These are phyloP conservation scores for Metopia argyrocephala DNA, from an alignment of 2,888 invertebrate species.

Conservation along the genomic window DNA sequence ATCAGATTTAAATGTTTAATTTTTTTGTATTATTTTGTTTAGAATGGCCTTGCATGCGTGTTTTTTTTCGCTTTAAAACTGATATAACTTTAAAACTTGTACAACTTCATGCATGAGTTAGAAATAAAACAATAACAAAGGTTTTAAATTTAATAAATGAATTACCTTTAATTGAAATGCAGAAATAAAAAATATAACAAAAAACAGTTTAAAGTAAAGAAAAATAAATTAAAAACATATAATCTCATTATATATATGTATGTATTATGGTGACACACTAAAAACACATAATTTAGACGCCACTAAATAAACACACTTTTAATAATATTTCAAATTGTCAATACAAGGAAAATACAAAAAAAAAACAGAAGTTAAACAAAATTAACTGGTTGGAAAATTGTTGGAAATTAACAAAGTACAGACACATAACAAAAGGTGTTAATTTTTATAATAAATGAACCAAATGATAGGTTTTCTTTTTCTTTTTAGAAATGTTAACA, in stretches of 20 bases:
- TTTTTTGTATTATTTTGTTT: slow-evolving; percentile 7
- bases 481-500: not conserved
- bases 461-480: not conserved
- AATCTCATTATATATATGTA: no score
- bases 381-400: slow-evolving; percentile 47
- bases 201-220: not conserved
- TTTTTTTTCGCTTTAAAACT: not conserved
- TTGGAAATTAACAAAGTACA: not conserved
- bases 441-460: not conserved
- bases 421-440: slow-evolving; percentile 14
- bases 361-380: slow-evolving; percentile 30
- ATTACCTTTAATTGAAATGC: slow-evolving; percentile 36
- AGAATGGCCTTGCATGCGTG: slow-evolving; percentile 54
- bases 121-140: slow-evolving; percentile 30
- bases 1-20: slow-evolving; percentile 24
- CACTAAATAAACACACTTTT: not conserved
- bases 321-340: not conserved
- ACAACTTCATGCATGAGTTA: slow-evolving; percentile 61
- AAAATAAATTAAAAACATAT: slow-evolving; percentile 25
- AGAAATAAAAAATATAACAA: slow-evolving; percentile 24
- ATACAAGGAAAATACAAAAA: not conserved
- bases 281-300: not conserved
- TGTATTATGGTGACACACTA: no score
- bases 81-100: slow-evolving; percentile 17
- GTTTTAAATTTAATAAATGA: slow-evolving; percentile 26